phyloP scores from a whole-genome alignment of 2,888 invertebrate genomes.

The Archips crataeganus region DNA sequence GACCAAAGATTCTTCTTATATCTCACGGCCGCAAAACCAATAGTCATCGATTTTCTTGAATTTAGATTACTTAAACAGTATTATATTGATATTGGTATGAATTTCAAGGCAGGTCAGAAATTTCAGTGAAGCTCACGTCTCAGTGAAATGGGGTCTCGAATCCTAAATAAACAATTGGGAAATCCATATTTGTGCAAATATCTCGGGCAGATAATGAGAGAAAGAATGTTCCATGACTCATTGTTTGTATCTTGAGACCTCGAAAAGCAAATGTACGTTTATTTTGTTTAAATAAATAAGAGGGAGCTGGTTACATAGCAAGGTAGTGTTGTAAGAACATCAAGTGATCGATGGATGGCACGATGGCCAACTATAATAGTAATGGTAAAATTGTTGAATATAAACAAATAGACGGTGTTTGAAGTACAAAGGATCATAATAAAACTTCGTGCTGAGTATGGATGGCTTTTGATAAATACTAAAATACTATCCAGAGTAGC shows the following conservation, averaged over 20 bases:
- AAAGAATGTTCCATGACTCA: constrained; percentile 34
- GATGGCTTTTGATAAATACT: background rate
- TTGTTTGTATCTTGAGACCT: constrained; percentile 19
- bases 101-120: constrained; percentile 3
- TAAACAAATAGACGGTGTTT: background rate
- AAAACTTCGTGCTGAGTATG: background rate
- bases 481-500: background rate
- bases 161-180: constrained; percentile 25
- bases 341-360: background rate
- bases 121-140: constrained; percentile 16
- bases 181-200: constrained; percentile 36
- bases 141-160: constrained; percentile 1
- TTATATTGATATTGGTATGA: background rate
- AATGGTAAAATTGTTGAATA: background rate
- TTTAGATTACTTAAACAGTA: background rate
- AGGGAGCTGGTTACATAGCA: background rate
- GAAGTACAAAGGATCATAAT: background rate
- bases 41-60: background rate
- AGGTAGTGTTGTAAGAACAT: background rate
- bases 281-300: background rate
- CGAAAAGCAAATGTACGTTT: constrained; percentile 12
- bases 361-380: background rate
- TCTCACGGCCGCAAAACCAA: background rate
- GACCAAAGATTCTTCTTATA: background rate
- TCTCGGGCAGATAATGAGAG: constrained; percentile 31